phyloP scores from a whole-genome alignment of 2,888 invertebrate genomes.

The Parasteatoda lunata region DNA sequence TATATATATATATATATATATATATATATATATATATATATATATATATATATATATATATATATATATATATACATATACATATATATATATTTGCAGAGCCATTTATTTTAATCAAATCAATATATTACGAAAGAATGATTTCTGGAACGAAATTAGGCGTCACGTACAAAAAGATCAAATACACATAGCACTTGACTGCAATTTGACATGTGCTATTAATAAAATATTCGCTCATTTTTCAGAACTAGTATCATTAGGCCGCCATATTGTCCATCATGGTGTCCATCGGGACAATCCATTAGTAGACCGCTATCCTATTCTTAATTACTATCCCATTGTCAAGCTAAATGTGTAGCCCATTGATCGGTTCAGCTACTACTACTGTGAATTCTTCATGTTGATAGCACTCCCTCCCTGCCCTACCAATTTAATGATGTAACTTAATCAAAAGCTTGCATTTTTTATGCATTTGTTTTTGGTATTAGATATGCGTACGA shows the following conservation, averaged over 20 bases:
- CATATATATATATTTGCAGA: slow-evolving; percentile 16
- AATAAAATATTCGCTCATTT: slow-evolving; percentile 66
- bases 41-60: too few species aligned
- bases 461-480: slow-evolving; percentile 44
- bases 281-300: slow-evolving; percentile 58
- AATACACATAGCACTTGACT: slow-evolving; percentile 52
- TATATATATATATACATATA: too few species aligned
- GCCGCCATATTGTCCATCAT: slow-evolving; percentile 61
- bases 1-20: too few species aligned
- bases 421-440: slow-evolving; percentile 59
- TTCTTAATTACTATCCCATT: slow-evolving; percentile 64
- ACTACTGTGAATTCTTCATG: slow-evolving; percentile 10
- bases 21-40: background rate
- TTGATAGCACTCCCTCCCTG: slow-evolving; percentile 34
- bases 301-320: slow-evolving; percentile 58
- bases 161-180: slow-evolving; percentile 44
- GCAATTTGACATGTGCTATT: slow-evolving; percentile 66
- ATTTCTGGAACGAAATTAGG: slow-evolving; percentile 8
- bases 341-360: slow-evolving; percentile 44
- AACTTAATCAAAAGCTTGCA: slow-evolving; percentile 50
- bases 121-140: slow-evolving; percentile 56
- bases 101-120: slow-evolving; percentile 60
- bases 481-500: slow-evolving; percentile 19
- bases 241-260: slow-evolving; percentile 66
- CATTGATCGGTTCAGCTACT: slow-evolving; percentile 50